phyloP scores from a whole-genome alignment of 2,797 vertebrate species.

The Neoniphon sammara region DNA sequence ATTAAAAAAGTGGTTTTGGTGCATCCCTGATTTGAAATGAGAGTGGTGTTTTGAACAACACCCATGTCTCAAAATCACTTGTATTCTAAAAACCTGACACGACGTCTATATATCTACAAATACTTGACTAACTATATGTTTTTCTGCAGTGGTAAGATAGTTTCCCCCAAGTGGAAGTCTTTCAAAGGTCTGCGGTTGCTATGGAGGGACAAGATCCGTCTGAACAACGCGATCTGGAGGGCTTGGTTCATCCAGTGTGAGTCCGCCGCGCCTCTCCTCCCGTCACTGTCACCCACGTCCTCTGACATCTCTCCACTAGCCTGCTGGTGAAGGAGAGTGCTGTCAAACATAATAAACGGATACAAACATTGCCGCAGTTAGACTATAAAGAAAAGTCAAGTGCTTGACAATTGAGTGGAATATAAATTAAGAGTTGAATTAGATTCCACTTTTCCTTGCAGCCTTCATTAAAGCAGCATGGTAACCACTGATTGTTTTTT shows the following conservation, averaged over 20 bases:
- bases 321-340: background rate
- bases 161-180: slow-evolving; percentile 98
- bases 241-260: slow-evolving; percentile 99
- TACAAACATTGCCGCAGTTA: background rate
- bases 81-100: background rate
- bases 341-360: background rate
- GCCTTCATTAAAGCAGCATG: no score
- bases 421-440: background rate
- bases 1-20: no score
- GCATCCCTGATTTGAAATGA: background rate
- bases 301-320: background rate
- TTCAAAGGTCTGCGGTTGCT: slow-evolving; percentile 95
- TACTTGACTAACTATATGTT: background rate
- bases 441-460: background rate
- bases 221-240: slow-evolving; percentile 99
- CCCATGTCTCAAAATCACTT: background rate
- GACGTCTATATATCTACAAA: no score
- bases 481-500: no score
- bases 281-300: background rate
- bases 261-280: slow-evolving; percentile 65
- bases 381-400: background rate
- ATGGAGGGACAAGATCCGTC: slow-evolving; percentile 96
- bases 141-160: slow-evolving; percentile 89
- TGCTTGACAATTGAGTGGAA: background rate
- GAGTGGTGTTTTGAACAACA: background rate